Evolutionary conservation across 2,888 invertebrate genomes (phyloP), one percentile per base, ranked within the genome.

Genomic region (Dimorphilus gyrociliatus): DNA sequence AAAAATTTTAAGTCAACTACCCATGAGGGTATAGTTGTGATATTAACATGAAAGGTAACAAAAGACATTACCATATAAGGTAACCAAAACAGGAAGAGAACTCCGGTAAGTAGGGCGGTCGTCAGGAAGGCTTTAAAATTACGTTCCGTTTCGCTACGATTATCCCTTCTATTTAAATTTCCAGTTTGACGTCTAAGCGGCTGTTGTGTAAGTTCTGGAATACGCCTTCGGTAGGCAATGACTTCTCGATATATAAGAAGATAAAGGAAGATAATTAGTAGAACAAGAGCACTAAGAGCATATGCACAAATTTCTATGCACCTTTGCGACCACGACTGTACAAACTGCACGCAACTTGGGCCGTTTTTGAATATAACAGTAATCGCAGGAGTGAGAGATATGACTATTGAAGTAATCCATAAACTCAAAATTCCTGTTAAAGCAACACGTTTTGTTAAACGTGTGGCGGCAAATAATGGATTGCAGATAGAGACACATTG

Each of bases 121-220:
- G 45, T 45, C n/a, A 45, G 30, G 32, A 45, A 45, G 14, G 45
- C 43, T 27, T 45, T 45, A 35, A 38, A 45, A 32, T 45, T 44
- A 24, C 30, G 30, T 26, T 44, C 43, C n/a, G 21, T 21, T n/a
- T 21, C 21, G 21, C 21, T 21, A 10, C 21, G 8, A 8, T n/a
- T 21, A 8, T 10, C 21, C 8, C 21, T 21, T 14, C 16, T 16
- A 16, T 32, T n/a, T 12, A 14, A 17, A 27, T 27, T 16, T 16
- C 14, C 18, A 16, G 17, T 19, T n/a, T n/a, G n/a, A n/a, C n/a
- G n/a, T 5, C 25, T 16, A 3, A 19, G 16, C 3, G 28, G 27
- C 13, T 29, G 19, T 23, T 27, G 18, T 4, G 27, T 27, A 7
- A 32, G n/a, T 21, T 23, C 32, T 3, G 36, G 38, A 13, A 32